Conservation (phyloP, 2,888 invertebrate species). For the Ctena decussata region DNA sequence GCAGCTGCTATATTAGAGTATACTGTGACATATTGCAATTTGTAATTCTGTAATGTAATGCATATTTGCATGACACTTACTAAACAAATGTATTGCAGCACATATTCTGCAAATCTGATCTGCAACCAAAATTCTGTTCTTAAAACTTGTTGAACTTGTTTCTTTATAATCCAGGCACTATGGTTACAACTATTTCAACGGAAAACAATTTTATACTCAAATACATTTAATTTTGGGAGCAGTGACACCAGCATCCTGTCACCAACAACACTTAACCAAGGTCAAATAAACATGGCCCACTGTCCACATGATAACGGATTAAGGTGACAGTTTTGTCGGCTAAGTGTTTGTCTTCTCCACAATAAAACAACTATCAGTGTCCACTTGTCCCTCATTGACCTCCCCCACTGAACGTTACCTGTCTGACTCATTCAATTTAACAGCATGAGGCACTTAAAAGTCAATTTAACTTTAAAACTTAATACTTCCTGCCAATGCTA, state of each 20-base stretch:
- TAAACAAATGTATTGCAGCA: too few species aligned
- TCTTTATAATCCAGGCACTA: too few species aligned
- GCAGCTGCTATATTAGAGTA: too few species aligned
- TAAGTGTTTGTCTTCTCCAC: not conserved
- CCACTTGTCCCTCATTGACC: conserved; percentile 4
- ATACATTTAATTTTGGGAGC: not conserved
- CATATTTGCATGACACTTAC: too few species aligned
- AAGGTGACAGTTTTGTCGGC: not conserved
- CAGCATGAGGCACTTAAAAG: not conserved
- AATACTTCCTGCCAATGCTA: not conserved
- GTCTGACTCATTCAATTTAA: not conserved
- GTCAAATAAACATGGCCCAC: not conserved
- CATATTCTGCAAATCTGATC: too few species aligned
- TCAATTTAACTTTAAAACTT: not conserved
- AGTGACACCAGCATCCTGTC: not conserved
- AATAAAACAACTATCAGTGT: not conserved
- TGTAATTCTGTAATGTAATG: too few species aligned
- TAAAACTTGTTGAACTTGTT: too few species aligned
- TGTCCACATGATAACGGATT: not conserved
- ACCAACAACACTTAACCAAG: too few species aligned
- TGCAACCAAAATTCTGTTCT: too few species aligned
- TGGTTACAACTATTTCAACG: too few species aligned
- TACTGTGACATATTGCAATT: too few species aligned
- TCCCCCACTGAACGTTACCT: not conserved
- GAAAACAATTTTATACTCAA: too few species aligned